Evolutionary conservation across 1,140 invertebrate species (phyloP).

Genomic region (Macrosteles quadrilineatus): DNA sequence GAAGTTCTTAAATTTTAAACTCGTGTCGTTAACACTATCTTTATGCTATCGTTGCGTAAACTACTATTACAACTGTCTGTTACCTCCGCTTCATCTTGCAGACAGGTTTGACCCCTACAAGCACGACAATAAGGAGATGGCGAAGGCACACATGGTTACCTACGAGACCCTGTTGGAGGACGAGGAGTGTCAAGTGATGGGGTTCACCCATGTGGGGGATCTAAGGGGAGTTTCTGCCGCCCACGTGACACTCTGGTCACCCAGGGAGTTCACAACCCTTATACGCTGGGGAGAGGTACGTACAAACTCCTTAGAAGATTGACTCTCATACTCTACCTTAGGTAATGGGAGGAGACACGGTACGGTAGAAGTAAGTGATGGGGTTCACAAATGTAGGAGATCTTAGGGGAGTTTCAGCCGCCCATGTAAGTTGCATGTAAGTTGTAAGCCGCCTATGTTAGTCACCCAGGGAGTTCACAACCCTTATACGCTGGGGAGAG

Average conservation of each 20-base stretch:
- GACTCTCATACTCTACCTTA: no score
- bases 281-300: slow-evolving; percentile 69
- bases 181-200: slow-evolving; percentile 68
- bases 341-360: no score
- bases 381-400: slow-evolving; percentile 70
- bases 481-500: slow-evolving; percentile 68
- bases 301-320: slow-evolving; percentile 20
- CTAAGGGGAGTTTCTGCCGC: slow-evolving; percentile 57
- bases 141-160: slow-evolving; percentile 63
- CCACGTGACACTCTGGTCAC: slow-evolving; percentile 66
- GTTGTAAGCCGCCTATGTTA: no score
- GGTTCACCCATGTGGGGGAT: slow-evolving; percentile 68
- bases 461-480: slow-evolving; percentile 66
- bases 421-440: no score
- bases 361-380: no score
- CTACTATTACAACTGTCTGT: no score
- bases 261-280: slow-evolving; percentile 63
- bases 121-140: slow-evolving; percentile 65
- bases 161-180: slow-evolving; percentile 75
- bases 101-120: slow-evolving; percentile 64
- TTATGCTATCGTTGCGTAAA: no score
- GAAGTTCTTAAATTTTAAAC: no score
- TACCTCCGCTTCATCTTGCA: no score
- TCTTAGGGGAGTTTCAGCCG: slow-evolving; percentile 56
- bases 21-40: no score